A percentile compares a stretch with the other conserved stretches of the same genome.
Conservation (phyloP, 2,888 invertebrate species). For the Hecatera dysodea region DNA sequence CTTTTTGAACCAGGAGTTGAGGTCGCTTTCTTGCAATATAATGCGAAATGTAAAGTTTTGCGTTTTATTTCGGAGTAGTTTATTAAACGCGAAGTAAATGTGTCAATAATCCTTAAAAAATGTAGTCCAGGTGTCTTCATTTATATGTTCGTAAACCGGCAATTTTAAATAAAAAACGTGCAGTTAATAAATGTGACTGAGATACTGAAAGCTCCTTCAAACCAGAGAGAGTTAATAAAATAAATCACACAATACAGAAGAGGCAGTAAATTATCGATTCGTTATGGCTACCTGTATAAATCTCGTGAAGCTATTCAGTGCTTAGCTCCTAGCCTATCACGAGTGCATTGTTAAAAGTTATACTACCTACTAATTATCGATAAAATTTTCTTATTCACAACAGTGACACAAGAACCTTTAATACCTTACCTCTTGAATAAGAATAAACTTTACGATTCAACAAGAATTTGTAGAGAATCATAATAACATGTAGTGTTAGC, state of each 20-base stretch:
- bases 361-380: conserved; percentile 69
- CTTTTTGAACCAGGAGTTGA: conserved; percentile 64
- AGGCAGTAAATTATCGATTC: too few relatives aligned
- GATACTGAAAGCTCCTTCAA: too few relatives aligned
- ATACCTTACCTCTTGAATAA: conserved; percentile 57
- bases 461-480: conserved; percentile 52
- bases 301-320: not conserved
- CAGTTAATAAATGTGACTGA: too few relatives aligned
- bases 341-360: conserved; percentile 72
- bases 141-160: too few relatives aligned
- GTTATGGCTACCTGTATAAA: not conserved
- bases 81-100: not conserved
- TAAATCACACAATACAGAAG: too few relatives aligned
- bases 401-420: conserved; percentile 57
- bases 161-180: too few relatives aligned
- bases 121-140: too few relatives aligned
- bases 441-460: conserved; percentile 65
- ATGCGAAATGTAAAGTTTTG: not conserved
- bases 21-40: not conserved
- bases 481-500: conserved; percentile 42
- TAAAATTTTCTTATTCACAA: conserved; percentile 70
- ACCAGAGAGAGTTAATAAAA: too few relatives aligned
- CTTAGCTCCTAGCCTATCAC: conserved; percentile 62
- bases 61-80: not conserved
- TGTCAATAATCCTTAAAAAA: too few relatives aligned